phyloP scores from a whole-genome alignment of 2,113 vertebrate species.

The Climacteris rufus region DNA sequence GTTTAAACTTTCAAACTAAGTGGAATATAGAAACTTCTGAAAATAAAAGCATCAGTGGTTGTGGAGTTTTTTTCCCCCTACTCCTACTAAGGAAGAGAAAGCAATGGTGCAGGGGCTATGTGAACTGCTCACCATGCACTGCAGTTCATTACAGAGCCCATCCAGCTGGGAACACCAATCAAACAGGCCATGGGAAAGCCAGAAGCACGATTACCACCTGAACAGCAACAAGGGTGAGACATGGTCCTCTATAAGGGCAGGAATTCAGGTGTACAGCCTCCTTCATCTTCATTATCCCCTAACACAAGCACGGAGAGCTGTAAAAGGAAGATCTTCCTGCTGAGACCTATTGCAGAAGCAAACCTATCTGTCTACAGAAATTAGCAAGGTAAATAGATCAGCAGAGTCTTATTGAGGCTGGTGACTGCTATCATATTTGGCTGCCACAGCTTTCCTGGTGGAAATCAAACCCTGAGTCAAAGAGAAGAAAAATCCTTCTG shows the following conservation, averaged over 20 bases:
- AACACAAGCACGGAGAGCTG: not conserved
- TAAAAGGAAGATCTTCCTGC: conserved; percentile 30
- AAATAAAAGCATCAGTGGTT: not conserved
- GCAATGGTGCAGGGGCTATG: not conserved
- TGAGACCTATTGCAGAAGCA: not conserved
- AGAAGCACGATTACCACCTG: conserved; percentile 3
- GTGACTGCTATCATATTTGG: not conserved
- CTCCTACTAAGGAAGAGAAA: not conserved
- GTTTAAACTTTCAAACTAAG: not conserved
- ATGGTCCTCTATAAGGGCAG: not conserved
- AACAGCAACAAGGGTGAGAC: conserved; percentile 16
- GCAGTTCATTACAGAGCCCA: conserved; percentile 29
- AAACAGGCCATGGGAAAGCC: not conserved
- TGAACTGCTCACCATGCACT: not conserved
- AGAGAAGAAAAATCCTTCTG: not conserved
- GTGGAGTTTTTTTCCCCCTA: not conserved
- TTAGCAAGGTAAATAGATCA: conserved; percentile 52
- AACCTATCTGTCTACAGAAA: conserved; percentile 28
- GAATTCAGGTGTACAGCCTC: conserved; percentile 8
- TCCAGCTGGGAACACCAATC: conserved; percentile 3
- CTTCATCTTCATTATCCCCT: conserved; percentile 59
- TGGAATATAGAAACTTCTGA: not conserved
- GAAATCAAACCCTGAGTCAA: conserved; percentile 5
- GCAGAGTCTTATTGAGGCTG: not conserved
- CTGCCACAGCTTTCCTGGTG: not conserved